Base-by-base conservation (phyloP, 2,888 invertebrate species). In the Clitarchus hookeri region DNA sequence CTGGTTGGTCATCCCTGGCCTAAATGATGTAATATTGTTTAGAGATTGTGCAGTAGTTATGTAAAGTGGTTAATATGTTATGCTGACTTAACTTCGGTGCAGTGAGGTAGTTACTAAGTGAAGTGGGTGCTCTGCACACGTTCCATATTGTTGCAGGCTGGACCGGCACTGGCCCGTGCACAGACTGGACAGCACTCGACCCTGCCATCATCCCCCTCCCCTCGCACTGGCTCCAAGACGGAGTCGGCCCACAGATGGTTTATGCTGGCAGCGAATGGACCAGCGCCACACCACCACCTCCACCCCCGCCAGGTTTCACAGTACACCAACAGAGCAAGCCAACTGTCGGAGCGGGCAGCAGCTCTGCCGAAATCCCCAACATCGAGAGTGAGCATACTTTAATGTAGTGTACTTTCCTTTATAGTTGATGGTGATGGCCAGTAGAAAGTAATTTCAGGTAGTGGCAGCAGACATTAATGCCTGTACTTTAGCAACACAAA, bases 171-270 rank as follows among this genome's bases (percentile, higher is more conserved):
- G 88, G 88, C 86, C 90, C 92, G 88, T 95, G 94, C 92, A 93
- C 95, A 89, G 97, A 97, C 92, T 97, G 97, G 97, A 96, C 97
- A 89, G 95, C 96, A 89, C 94, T 98, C 93, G 98, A 98, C 93
- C 98, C 98, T 87, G 98, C 98, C 89, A 98, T 98, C 89, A 94
- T 97, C 91, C 95, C 95, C 88, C 96, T 95, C 88, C 82, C 82
- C 82, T 44, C 44, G 8, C 82, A 82, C 82, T 82, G 82, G 82
- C 65, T 65, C 65, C 82, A 82, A 26, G 82, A 82, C 23, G 44
- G 36, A n/a, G 27, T n/a, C 82, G 0, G 36, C 23, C 36, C 82
- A 44, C 82, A 27, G 82, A 19, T 82, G 36, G 27, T 82, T 19
- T 82, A 82, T 9, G 82, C 82, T 44, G 27, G 82, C 82, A n/a